Percentiles rank a stretch among this genome's conserved stretches.
Evolutionary conservation across 2,797 vertebrate genomes (phyloP).

Genomic region (Chelmon rostratus): DNA sequence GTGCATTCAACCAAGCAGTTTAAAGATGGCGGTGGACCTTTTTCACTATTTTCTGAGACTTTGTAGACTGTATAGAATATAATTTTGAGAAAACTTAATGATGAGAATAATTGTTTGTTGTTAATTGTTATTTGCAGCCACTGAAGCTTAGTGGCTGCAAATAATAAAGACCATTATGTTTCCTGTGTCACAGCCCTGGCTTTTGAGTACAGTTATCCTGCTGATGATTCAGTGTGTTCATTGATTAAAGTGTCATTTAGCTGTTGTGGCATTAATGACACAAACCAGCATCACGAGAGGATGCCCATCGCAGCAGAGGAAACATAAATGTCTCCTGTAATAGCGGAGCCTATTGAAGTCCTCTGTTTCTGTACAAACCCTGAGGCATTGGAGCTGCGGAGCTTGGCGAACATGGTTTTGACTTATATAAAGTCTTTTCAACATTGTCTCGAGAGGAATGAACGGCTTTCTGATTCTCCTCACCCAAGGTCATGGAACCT

Average conservation of each 20-base stretch:
- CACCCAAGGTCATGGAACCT: constrained; percentile 16
- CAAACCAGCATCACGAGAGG: background rate
- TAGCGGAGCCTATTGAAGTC: constrained; percentile 19
- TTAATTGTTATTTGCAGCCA: too few relatives aligned
- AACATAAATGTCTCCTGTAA: constrained; percentile 1
- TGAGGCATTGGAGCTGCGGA: background rate
- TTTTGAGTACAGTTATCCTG: background rate
- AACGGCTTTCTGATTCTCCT: constrained; percentile 20
- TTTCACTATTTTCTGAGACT: too few relatives aligned
- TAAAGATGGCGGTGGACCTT: too few relatives aligned
- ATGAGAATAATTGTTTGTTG: too few relatives aligned
- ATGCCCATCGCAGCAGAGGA: background rate
- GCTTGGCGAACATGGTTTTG: constrained; percentile 16
- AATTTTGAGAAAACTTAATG: too few relatives aligned
- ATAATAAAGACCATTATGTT: background rate
- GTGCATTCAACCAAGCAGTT: too few relatives aligned
- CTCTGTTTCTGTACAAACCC: constrained; percentile 3
- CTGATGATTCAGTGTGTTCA: background rate
- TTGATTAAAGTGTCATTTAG: background rate
- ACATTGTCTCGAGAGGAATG: background rate
- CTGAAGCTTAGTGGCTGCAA: too few relatives aligned
- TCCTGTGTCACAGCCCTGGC: background rate
- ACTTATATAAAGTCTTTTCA: constrained; percentile 25
- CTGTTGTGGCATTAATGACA: constrained; percentile 2
- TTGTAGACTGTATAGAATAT: too few relatives aligned